Conservation (phyloP, 2,797 vertebrate species). For the Neoniphon sammara region DNA sequence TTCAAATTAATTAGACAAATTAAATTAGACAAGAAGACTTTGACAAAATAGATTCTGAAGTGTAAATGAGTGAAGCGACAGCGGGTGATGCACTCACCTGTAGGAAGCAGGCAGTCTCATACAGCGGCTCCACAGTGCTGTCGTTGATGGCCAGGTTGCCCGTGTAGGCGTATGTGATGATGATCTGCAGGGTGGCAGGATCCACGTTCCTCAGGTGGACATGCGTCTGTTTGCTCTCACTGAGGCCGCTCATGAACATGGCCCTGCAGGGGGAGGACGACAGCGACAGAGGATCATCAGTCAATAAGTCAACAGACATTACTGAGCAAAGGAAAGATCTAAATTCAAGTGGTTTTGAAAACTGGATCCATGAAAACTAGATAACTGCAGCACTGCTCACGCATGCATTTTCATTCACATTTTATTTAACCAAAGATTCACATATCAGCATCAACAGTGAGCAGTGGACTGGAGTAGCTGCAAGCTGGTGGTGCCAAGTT, state of each 20-base stretch:
- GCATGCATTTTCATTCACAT: not conserved
- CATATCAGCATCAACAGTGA: too few species aligned
- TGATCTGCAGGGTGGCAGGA: slow-evolving; percentile 92
- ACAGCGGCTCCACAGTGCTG: slow-evolving; percentile 96
- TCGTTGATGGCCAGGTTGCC: slow-evolving; percentile 95
- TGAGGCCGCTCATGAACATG: slow-evolving; percentile 99
- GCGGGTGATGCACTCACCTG: slow-evolving; percentile 85
- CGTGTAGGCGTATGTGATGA: slow-evolving; percentile 98
- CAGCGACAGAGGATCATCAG: not conserved
- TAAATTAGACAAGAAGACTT: too few species aligned
- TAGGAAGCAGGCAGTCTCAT: slow-evolving; percentile 98
- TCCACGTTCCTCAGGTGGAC: slow-evolving; percentile 97
- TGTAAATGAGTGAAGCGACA: not conserved
- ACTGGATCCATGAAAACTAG: not conserved
- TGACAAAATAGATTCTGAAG: too few species aligned
- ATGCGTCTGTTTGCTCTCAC: slow-evolving; percentile 98
- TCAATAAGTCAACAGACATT: not conserved
- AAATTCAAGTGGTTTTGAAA: not conserved
- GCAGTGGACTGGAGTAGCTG: too few species aligned
- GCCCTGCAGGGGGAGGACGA: slow-evolving; percentile 86
- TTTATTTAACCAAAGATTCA: not conserved
- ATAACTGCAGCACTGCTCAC: not conserved
- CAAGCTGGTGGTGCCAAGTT: too few species aligned
- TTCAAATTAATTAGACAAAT: too few species aligned
- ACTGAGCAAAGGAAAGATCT: not conserved